These are phyloP conservation scores for Papilio protenor DNA, from an alignment of 2,888 invertebrate genomes.

Conservation along the genomic window DNA sequence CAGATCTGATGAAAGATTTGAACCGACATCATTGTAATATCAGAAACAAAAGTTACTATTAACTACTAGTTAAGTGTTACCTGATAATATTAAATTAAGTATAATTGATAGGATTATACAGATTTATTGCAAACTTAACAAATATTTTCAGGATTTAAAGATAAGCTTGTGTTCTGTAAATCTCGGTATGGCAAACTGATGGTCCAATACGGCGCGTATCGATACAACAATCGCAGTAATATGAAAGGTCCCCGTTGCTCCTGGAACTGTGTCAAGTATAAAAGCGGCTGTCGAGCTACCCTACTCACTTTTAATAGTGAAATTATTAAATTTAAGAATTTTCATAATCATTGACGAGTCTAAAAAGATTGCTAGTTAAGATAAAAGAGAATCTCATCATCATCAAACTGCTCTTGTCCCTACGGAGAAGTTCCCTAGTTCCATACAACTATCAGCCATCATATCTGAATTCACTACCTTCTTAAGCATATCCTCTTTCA, in stretches of 20 bases:
- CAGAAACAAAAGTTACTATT: too few relatives aligned
- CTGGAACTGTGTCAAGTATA: neutral
- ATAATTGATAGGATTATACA: neutral
- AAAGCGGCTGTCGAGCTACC: neutral
- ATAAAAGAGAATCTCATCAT: neutral
- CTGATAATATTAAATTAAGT: neutral
- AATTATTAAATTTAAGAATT: slow-evolving; percentile 11
- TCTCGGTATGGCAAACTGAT: slow-evolving; percentile 9
- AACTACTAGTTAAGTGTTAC: too few relatives aligned
- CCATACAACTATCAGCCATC: too few relatives aligned
- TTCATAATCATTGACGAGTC: slow-evolving; percentile 3
- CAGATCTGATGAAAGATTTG: too few relatives aligned
- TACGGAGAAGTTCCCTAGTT: too few relatives aligned
- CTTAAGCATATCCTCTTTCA: too few relatives aligned
- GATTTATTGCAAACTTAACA: neutral
- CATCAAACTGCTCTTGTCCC: too few relatives aligned
- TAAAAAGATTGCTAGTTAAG: neutral
- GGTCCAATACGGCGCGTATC: neutral
- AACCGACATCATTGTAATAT: too few relatives aligned
- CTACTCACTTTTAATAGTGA: neutral
- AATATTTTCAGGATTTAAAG: neutral
- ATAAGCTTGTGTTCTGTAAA: neutral
- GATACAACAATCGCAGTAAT: slow-evolving; percentile 1
- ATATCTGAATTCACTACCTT: too few relatives aligned
- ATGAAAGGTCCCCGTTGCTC: slow-evolving; percentile 11